A percentile compares a stretch with the other conserved stretches of the same genome.
phyloP scores from a whole-genome alignment of 2,797 vertebrate genomes.

The Enteromius anoplus region DNA sequence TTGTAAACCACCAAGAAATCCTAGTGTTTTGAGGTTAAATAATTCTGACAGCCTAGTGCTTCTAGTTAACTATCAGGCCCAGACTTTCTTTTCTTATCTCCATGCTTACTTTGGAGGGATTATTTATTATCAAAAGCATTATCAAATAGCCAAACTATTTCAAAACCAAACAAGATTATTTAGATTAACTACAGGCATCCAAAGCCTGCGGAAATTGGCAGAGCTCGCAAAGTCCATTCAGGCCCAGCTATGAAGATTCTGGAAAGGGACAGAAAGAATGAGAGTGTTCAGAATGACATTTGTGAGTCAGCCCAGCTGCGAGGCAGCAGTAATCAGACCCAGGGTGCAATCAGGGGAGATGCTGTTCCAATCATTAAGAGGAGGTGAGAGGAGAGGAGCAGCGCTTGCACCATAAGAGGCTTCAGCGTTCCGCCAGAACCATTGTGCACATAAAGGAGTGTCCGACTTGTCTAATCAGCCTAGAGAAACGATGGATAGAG shows the following conservation, averaged over 20 bases:
- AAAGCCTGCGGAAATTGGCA: not conserved
- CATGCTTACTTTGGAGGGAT: not conserved
- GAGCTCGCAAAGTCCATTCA: not conserved
- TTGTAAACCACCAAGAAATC: not conserved
- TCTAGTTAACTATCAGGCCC: not conserved
- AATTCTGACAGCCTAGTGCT: not conserved
- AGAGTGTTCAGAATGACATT: slow-evolving; percentile 74
- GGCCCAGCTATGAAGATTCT: not conserved
- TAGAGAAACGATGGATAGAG: slow-evolving; percentile 58
- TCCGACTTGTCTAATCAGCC: slow-evolving; percentile 84
- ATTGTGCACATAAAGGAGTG: slow-evolving; percentile 75
- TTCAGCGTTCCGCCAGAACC: slow-evolving; percentile 76
- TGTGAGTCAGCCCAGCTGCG: slow-evolving; percentile 77
- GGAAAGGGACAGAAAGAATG: slow-evolving; percentile 18
- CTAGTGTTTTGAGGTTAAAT: not conserved
- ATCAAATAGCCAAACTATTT: not conserved
- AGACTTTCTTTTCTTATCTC: not conserved
- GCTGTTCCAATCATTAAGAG: slow-evolving; percentile 84
- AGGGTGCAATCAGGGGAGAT: slow-evolving; percentile 86
- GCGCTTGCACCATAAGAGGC: slow-evolving; percentile 70
- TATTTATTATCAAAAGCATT: not conserved
- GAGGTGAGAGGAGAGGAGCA: slow-evolving; percentile 61
- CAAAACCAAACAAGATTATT: slow-evolving; percentile 1
- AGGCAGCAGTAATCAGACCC: slow-evolving; percentile 80
- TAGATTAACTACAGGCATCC: not conserved